Evolutionary conservation across 2,797 vertebrate species (phyloP), one percentile per base, ranked within the genome.

Genomic region (Perodicticus potto): DNA sequence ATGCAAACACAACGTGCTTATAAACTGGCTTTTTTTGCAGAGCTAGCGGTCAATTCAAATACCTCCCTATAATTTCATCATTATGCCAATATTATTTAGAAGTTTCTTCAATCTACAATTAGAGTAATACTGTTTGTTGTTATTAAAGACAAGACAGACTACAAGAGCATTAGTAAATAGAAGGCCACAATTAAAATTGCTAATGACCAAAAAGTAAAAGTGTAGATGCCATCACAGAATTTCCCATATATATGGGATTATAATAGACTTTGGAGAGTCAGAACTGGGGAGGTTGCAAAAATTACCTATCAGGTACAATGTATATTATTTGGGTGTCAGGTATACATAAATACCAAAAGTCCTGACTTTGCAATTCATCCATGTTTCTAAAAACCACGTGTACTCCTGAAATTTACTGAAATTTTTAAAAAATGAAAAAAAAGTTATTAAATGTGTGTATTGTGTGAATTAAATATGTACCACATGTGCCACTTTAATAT

Each of bases 111-210:
- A 37, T 93, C 78, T 25, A 20, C 49, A 80, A 27, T 59, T 88
- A 95, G 13, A 63, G 45, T 29, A 86, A 49, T 61, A 34, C 65
- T 72, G 29, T 94, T 32, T 40, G 23, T 65, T 89, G 22, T 94
- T 98, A 97, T 97, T 97, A 67, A 94, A 94, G 96, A 95, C 92
- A 98, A 97, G 55, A 91, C 5, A 98, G 49, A 89, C 14, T 86
- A 89, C 57, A 69, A 61, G 82, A 86, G 11, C 19, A 76, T 57
- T 69, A 34, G 96, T 95, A 97, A 98, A 92, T 16, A 95, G 67
- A 97, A 97, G 98, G 98, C 96, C 98, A 97, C 74, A 97, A 97
- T 83, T 81, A 97, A 86, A 96, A 83, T 74, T 4, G 97, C 92
- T 97, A 98, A 98, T 96, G 97, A 95, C 45, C 97, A 96, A 93